A percentile compares a stretch with the other conserved stretches of the same genome.
Conservation (phyloP, 2,888 invertebrate genomes). For the Archips crataeganus region DNA sequence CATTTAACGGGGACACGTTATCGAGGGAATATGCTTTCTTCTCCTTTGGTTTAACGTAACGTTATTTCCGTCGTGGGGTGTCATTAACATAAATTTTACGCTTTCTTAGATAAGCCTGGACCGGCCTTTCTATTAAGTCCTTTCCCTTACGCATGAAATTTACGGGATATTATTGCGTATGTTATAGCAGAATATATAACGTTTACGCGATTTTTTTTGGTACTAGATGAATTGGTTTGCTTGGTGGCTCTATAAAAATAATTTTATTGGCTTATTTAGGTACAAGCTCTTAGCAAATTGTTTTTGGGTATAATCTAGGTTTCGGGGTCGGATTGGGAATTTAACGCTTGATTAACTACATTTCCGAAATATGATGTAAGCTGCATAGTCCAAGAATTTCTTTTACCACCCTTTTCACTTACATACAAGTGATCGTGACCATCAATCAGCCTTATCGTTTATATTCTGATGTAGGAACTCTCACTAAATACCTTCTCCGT, state of each 20-base stretch:
- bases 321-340: not conserved
- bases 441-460: too few relatives aligned
- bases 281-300: conserved; percentile 30
- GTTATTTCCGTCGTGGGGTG: conserved; percentile 67
- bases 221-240: conserved; percentile 7
- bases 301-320: conserved; percentile 19
- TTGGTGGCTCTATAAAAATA: not conserved
- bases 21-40: conserved; percentile 64
- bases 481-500: too few relatives aligned
- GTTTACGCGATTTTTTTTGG: conserved; percentile 43
- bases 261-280: conserved; percentile 29
- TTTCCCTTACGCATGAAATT: conserved; percentile 61
- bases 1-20: conserved; percentile 72
- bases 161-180: conserved; percentile 67
- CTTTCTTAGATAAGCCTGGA: conserved; percentile 73
- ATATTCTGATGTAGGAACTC: too few relatives aligned
- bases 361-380: not conserved
- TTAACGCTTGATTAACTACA: not conserved
- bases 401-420: too few relatives aligned
- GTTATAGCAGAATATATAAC: conserved; percentile 55
- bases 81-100: conserved; percentile 83
- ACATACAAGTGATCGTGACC: too few relatives aligned
- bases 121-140: conserved; percentile 69
- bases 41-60: conserved; percentile 69
- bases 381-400: not conserved